Conservation (phyloP, 2,797 vertebrate genomes). For the Discoglossus pictus region DNA sequence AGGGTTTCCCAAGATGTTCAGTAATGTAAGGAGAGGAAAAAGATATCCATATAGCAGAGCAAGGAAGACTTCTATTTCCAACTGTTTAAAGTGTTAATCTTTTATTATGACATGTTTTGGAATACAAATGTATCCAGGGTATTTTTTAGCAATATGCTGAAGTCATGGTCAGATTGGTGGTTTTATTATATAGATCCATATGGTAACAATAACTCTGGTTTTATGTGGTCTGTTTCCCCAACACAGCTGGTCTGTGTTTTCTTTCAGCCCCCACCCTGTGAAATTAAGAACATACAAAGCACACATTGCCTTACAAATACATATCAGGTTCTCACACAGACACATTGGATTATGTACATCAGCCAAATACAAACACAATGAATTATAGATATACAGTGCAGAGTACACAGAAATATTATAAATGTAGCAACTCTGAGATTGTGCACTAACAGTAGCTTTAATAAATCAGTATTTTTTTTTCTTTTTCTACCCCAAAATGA, state of each 20-base stretch:
- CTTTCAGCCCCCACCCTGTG: slow-evolving; percentile 55
- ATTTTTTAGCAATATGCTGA: slow-evolving; percentile 54
- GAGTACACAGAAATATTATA: background rate
- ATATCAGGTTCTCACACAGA: slow-evolving; percentile 46
- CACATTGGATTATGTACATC: slow-evolving; percentile 43
- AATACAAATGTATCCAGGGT: slow-evolving; percentile 59
- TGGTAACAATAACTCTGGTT: slow-evolving; percentile 68
- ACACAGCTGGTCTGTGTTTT: slow-evolving; percentile 64
- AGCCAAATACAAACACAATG: slow-evolving; percentile 29
- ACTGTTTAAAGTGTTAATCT: slow-evolving; percentile 61
- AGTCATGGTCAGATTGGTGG: slow-evolving; percentile 49
- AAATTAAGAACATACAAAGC: slow-evolving; percentile 55
- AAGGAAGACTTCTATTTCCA: slow-evolving; percentile 62
- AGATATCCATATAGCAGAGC: slow-evolving; percentile 60
- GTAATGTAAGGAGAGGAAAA: slow-evolving; percentile 61
- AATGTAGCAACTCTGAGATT: too few species aligned
- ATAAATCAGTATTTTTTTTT: too few species aligned
- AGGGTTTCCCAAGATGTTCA: slow-evolving; percentile 56
- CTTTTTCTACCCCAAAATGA: too few species aligned
- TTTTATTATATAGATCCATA: slow-evolving; percentile 56
- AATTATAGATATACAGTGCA: slow-evolving; percentile 39
- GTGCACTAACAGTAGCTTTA: too few species aligned
- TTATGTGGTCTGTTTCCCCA: slow-evolving; percentile 56
- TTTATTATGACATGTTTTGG: slow-evolving; percentile 63
- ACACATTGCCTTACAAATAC: slow-evolving; percentile 40